Base-by-base conservation (phyloP, 1,140 invertebrate genomes). In the Nomia melanderi region DNA sequence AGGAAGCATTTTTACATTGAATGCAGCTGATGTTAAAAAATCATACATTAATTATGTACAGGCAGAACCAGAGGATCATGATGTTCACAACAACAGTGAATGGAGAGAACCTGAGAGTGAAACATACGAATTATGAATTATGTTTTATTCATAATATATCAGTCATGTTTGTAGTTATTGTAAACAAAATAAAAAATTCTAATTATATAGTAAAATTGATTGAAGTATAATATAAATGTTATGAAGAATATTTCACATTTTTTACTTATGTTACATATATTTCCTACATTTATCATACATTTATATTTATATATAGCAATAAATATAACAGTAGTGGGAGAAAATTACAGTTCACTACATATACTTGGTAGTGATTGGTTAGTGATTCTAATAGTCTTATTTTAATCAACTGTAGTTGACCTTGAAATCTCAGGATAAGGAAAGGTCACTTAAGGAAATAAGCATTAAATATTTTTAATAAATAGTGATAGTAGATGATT, bases 361-460 rank as follows among this genome's bases (percentile, higher is more conserved):
- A 77, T 41, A 20, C 74, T 54, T 31, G 17, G 17, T 53, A 33
- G 27, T 77, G 66, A 69, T 70, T 70, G 74, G 56, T 39, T 31
- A 50, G 20, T 77, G 41, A 53, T 69, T 60, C 59, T 41, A 23
- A 70, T 60, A 62, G 20, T 78, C 60, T 79, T 76, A 65, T 86
- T 85, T 74, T 71, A 57, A 75, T 65, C 44, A 53, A 60, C 23
- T 71, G 20, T 78, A 47, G 77, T 77, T 85, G 57, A 12, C 83
- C 81, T 85, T 87, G 83, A 77, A 64, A 70, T 23, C 8, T 41
- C 29, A 59, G 69, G 63, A 57, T 74, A 33, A 53, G 12, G 12
- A 54, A 54, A 75, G 20, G 27, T 71, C 39, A 57, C 20, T 65
- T 23, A 57, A 59, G 33, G 20, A 11, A 41, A 25, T 17, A 44